Conservation (phyloP, 2,888 invertebrate genomes). For the Timema cristinae region DNA sequence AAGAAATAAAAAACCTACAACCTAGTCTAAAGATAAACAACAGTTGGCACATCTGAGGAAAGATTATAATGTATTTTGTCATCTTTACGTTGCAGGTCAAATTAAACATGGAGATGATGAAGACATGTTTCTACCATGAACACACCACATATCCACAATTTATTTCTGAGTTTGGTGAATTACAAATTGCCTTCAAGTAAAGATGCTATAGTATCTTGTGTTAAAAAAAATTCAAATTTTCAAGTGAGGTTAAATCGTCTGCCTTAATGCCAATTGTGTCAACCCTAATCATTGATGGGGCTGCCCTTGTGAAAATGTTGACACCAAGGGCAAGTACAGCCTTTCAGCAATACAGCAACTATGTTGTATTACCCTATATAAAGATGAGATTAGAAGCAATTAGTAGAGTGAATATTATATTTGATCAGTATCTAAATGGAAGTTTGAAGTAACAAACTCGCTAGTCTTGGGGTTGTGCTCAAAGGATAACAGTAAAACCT, state of each 20-base stretch:
- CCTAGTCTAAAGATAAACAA: background rate
- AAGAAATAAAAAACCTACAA: background rate
- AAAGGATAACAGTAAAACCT: background rate
- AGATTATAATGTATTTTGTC: background rate
- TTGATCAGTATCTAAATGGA: slow-evolving; percentile 4
- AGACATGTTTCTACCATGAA: slow-evolving; percentile 1
- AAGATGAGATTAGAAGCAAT: background rate
- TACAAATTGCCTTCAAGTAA: slow-evolving; percentile 6
- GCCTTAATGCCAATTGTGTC: background rate
- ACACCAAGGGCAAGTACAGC: background rate
- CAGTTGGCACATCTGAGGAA: background rate
- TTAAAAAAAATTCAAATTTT: slow-evolving; percentile 9
- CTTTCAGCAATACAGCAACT: slow-evolving; percentile 6
- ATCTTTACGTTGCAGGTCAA: slow-evolving; percentile 8
- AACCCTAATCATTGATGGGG: slow-evolving; percentile 8
- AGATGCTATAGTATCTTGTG: background rate
- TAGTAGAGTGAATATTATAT: slow-evolving; percentile 1
- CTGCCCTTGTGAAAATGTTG: slow-evolving; percentile 10
- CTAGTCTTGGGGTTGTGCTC: slow-evolving; percentile 7
- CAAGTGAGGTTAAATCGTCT: background rate
- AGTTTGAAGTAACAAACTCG: slow-evolving; percentile 14
- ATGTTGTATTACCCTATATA: slow-evolving; percentile 11
- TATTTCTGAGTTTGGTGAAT: background rate
- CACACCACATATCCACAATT: background rate
- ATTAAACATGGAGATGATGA: background rate